Percentiles rank a stretch among this genome's conserved stretches.
These are phyloP conservation scores for Molossus alvarezi DNA, from an alignment of 2,797 vertebrate species.

Conservation along the genomic window DNA sequence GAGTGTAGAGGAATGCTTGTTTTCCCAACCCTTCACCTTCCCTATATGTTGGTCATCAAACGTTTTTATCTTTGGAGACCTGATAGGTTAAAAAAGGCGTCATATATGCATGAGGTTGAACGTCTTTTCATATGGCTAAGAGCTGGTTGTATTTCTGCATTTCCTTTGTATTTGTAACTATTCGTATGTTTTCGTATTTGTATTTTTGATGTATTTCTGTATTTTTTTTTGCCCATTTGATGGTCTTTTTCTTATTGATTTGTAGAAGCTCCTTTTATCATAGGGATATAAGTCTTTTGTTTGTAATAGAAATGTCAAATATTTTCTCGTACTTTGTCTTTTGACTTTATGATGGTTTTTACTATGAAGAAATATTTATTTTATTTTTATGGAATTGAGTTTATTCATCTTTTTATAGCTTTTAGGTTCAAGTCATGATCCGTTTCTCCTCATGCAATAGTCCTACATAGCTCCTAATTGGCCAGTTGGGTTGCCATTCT, in stretches of 20 bases:
- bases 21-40: neutral
- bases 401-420: neutral
- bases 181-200: neutral
- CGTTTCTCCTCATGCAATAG: neutral
- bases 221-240: neutral
- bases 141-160: neutral
- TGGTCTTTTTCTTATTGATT: neutral
- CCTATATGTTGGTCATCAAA: neutral
- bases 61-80: slow-evolving; percentile 19
- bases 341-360: slow-evolving; percentile 39
- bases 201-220: neutral
- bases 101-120: neutral
- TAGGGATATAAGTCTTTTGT: neutral
- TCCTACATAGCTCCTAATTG: neutral
- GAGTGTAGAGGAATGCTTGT: neutral
- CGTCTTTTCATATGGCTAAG: neutral
- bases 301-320: slow-evolving; percentile 5
- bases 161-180: neutral
- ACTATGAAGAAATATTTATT: neutral
- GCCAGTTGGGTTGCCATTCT: slow-evolving; percentile 3
- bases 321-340: slow-evolving; percentile 49
- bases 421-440: slow-evolving; percentile 14
- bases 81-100: neutral
- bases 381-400: slow-evolving; percentile 23
- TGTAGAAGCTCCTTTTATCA: neutral